Base-by-base conservation (phyloP, 1,140 invertebrate genomes). In the Oryzaephilus surinamensis region DNA sequence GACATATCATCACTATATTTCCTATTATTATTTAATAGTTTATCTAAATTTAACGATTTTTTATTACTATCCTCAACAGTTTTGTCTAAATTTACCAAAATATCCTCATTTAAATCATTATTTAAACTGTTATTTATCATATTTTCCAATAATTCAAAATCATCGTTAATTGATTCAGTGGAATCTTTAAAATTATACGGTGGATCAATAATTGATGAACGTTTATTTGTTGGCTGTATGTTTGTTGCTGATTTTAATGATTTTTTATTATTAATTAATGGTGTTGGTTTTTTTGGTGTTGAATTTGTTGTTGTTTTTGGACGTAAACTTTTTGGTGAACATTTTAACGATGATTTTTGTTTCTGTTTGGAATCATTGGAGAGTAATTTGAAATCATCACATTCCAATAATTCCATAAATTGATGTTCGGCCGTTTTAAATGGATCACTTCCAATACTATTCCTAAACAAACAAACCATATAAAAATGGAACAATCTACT, bases 351-450 rank as follows among this genome's bases (percentile, higher is more conserved):
- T 24, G 5, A 24, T 24, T 24, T n/a, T 24, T 24, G 11, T 24
- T 24, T n/a, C 21, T 14, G 18, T 18, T 23, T 2, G 21, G 33
- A 26, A 6, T 39, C 11, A 11, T 17, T 32, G 15, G 11, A 28
- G 32, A 8, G 43, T 3, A 52, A 34, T 45, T 52, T 52, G 24
- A 51, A 55, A 23, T 57, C 51, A 43, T 61, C 54, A 52, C 64
- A 51, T 16, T 67, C 72, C 38, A 77, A 65, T 6, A 80, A 64
- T 45, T 81, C 77, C 56, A 75, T 71, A 52, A 81, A 68, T 58
- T 82, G 79, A n/a, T 71, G 67, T 48, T 80, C 76, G 2, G 79
- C 78, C 40, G 71, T 65, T 18, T 74, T 52, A 58, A 77, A 81
- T 20, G 78, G 78, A 58, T 81, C 72, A 10, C n/a, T n/a, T n/a